Evolutionary conservation across 2,113 vertebrate genomes (phyloP).

Genomic region (Neotragus pygmaeus): DNA sequence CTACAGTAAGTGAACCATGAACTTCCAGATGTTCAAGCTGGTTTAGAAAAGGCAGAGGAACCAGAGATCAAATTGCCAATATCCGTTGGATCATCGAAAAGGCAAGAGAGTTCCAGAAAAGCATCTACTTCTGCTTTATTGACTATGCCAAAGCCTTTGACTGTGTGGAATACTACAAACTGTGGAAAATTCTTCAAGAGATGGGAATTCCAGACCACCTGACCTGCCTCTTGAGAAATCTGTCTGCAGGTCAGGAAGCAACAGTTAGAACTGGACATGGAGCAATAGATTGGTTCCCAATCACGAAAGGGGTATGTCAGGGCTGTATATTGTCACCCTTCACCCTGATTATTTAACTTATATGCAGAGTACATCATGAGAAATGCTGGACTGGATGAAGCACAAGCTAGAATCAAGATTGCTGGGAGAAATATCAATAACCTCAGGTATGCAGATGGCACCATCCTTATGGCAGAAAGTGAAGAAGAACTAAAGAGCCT

Average conservation of each 20-base stretch:
- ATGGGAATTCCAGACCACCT: not conserved
- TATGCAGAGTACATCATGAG: not conserved
- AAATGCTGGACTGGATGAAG: not conserved
- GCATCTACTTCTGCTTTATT: not conserved
- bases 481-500: not conserved
- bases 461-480: not conserved
- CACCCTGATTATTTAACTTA: not conserved
- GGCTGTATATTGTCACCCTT: not conserved
- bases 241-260: not conserved
- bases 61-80: not conserved
- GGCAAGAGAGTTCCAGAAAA: not conserved
- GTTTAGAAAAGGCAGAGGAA: not conserved
- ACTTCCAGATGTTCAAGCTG: not conserved
- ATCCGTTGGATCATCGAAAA: not conserved
- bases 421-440: not conserved
- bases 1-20: rapidly evolving
- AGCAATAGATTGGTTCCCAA: not conserved
- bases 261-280: not conserved
- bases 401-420: not conserved
- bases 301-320: rapidly evolving
- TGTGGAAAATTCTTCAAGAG: not conserved
- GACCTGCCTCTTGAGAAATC: not conserved
- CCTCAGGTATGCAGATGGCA: not conserved
- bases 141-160: not conserved
- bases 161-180: not conserved